phyloP scores from a whole-genome alignment of 2,113 vertebrate species.

The Hyla sarda region DNA sequence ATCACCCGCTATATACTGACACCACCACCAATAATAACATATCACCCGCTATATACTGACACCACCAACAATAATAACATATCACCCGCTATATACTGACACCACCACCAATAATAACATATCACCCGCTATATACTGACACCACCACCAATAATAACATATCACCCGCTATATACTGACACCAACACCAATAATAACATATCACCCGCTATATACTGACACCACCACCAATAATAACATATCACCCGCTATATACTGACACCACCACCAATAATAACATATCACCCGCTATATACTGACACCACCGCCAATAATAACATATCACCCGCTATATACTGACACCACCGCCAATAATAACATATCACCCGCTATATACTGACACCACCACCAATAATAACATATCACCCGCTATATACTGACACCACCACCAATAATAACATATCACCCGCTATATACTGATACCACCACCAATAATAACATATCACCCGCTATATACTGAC shows the following conservation, averaged over 20 bases:
- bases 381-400: neutral
- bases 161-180: neutral
- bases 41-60: neutral
- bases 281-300: neutral
- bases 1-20: neutral
- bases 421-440: neutral
- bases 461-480: neutral
- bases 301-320: neutral
- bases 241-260: neutral
- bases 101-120: neutral
- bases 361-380: neutral
- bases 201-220: neutral
- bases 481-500: neutral
- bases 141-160: neutral
- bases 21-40: neutral
- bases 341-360: neutral
- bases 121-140: neutral
- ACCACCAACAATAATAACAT: neutral
- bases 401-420: neutral
- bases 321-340: neutral
- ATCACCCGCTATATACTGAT: neutral
- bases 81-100: neutral
- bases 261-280: neutral
- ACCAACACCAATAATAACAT: neutral
- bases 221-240: neutral